These are phyloP conservation scores for Sciaenops ocellatus DNA, from an alignment of 2,797 vertebrate genomes.

Conservation along the genomic window DNA sequence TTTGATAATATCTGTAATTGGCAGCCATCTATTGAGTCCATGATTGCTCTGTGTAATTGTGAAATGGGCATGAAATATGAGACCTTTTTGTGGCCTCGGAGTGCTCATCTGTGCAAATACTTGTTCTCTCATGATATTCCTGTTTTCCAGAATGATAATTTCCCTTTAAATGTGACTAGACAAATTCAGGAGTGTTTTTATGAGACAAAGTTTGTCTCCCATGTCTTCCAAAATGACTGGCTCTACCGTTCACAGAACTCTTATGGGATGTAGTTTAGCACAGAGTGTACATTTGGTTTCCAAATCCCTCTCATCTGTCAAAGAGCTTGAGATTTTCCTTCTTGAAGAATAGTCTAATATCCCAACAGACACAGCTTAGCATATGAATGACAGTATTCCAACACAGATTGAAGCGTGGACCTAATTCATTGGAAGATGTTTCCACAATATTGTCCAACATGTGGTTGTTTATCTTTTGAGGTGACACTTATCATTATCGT, in stretches of 20 bases:
- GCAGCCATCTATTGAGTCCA: background rate
- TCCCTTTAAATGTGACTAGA: slow-evolving; percentile 15
- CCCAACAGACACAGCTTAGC: slow-evolving; percentile 13
- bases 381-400: slow-evolving; percentile 1
- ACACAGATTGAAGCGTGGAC: background rate
- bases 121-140: slow-evolving; percentile 16
- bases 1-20: slow-evolving; percentile 6
- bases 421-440: background rate
- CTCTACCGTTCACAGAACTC: slow-evolving; percentile 25
- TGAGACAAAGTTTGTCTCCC: slow-evolving; percentile 8
- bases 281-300: slow-evolving; percentile 16
- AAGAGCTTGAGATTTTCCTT: slow-evolving; percentile 28
- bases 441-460: background rate
- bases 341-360: slow-evolving; percentile 18
- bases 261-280: slow-evolving; percentile 34
- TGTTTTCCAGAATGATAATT: slow-evolving; percentile 33
- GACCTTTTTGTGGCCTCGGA: background rate
- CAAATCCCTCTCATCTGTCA: slow-evolving; percentile 44
- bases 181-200: slow-evolving; percentile 24
- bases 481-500: background rate
- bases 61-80: slow-evolving; percentile 13
- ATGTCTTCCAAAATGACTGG: slow-evolving; percentile 23
- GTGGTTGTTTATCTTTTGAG: background rate
- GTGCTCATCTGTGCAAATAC: slow-evolving; percentile 13
- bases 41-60: slow-evolving; percentile 20